Percentiles rank a stretch among this genome's conserved stretches.
phyloP scores from a whole-genome alignment of 2,888 invertebrate genomes.

The Panopea generosa region DNA sequence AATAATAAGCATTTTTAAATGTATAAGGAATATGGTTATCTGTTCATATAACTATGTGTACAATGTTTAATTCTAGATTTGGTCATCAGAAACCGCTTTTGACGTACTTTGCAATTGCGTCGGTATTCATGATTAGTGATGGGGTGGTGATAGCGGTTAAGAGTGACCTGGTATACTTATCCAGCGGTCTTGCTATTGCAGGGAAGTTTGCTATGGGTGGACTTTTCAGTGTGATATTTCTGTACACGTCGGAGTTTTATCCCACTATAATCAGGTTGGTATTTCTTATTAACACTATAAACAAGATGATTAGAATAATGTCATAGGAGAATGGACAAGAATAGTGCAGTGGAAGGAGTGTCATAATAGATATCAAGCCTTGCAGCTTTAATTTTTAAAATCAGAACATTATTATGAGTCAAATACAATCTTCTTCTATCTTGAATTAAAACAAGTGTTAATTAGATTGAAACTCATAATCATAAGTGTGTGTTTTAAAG shows the following conservation, averaged over 20 bases:
- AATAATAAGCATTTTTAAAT: too few species aligned
- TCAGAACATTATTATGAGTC: too few species aligned
- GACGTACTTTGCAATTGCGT: constrained; percentile 84
- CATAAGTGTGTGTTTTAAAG: too few species aligned
- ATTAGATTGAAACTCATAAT: too few species aligned
- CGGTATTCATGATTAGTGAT: constrained; percentile 84
- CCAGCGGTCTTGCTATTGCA: constrained; percentile 75
- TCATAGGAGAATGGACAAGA: too few species aligned
- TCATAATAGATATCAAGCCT: too few species aligned
- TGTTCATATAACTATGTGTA: constrained; percentile 79
- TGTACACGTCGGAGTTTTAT: constrained; percentile 81
- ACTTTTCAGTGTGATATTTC: constrained; percentile 84
- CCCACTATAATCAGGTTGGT: too few species aligned
- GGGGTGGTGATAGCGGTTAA: constrained; percentile 64
- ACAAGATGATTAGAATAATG: not conserved
- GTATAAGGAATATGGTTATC: not conserved
- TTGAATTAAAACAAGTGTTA: too few species aligned
- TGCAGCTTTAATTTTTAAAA: too few species aligned
- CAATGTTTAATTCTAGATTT: too few species aligned
- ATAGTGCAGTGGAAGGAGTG: too few species aligned
- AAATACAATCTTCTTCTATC: too few species aligned
- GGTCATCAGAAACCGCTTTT: constrained; percentile 85
- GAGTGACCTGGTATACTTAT: constrained; percentile 22
- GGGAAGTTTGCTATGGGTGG: constrained; percentile 86
- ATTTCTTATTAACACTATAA: not conserved